These are phyloP conservation scores for Phoenicopterus ruber DNA, from an alignment of 2,113 vertebrate species.

Conservation along the genomic window DNA sequence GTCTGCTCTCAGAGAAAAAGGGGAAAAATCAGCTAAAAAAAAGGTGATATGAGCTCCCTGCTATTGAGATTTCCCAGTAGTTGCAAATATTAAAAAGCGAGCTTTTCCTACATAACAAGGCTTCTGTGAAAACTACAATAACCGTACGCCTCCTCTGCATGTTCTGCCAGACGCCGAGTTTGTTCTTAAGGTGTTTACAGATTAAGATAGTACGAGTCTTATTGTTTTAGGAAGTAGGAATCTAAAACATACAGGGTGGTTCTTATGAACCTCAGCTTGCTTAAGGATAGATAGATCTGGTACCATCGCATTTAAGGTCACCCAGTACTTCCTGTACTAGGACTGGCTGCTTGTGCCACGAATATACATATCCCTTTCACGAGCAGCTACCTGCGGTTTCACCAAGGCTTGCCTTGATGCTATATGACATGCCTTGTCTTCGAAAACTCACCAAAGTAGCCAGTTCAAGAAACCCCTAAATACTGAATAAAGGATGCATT, in stretches of 20 bases:
- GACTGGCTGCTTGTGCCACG: not conserved
- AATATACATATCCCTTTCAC: accelerated
- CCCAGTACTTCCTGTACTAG: not conserved
- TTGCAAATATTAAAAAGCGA: not conserved
- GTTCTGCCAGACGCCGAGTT: not conserved
- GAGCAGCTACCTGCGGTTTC: not conserved
- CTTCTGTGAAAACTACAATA: not conserved
- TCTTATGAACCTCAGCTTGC: not conserved
- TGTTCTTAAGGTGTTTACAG: not conserved
- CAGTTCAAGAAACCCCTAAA: not conserved
- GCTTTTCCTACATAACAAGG: not conserved
- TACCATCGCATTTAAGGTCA: not conserved
- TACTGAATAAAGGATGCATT: not conserved
- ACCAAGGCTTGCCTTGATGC: not conserved
- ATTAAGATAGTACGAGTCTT: not conserved
- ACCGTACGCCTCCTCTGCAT: not conserved
- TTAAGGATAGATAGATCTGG: not conserved
- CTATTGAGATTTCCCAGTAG: not conserved
- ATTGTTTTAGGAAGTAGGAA: not conserved
- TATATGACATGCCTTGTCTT: not conserved
- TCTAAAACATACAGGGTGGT: not conserved
- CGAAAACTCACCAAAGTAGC: not conserved
- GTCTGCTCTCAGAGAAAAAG: too few relatives aligned
- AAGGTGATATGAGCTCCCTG: not conserved
- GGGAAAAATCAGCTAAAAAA: not conserved